A percentile compares a stretch with the other conserved stretches of the same genome.
Conservation (phyloP, 1,140 invertebrate genomes). For the Drosophila seguyi region DNA sequence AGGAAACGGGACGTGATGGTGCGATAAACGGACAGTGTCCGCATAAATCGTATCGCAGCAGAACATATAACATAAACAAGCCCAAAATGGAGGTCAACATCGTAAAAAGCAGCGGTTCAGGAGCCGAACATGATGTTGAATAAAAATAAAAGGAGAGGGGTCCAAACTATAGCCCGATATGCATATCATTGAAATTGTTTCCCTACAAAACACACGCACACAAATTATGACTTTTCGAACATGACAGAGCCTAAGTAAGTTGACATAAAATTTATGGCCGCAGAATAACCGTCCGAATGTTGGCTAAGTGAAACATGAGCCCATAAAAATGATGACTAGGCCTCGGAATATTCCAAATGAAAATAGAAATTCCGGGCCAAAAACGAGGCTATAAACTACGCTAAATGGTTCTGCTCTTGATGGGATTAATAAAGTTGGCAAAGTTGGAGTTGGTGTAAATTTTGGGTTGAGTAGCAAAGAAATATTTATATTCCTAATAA, state of each 20-base stretch:
- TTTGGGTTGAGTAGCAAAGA: not conserved
- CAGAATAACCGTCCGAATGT: slow-evolving; percentile 41
- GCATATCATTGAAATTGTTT: slow-evolving; percentile 75
- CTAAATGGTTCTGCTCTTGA: slow-evolving; percentile 37
- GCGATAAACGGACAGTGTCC: slow-evolving; percentile 76
- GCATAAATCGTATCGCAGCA: slow-evolving; percentile 64
- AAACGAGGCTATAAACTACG: slow-evolving; percentile 34
- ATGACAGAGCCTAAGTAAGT: slow-evolving; percentile 66
- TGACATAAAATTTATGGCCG: slow-evolving; percentile 61
- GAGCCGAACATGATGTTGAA: slow-evolving; percentile 33
- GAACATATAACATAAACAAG: slow-evolving; percentile 43
- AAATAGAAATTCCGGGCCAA: slow-evolving; percentile 22
- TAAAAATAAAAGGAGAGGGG: slow-evolving; percentile 1
- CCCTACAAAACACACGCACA: slow-evolving; percentile 19
- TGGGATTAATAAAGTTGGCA: slow-evolving; percentile 30
- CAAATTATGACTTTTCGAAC: slow-evolving; percentile 51
- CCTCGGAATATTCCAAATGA: slow-evolving; percentile 42
- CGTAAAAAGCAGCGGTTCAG: slow-evolving; percentile 54
- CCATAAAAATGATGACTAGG: slow-evolving; percentile 68
- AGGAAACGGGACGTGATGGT: slow-evolving; percentile 59
- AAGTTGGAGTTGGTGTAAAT: not conserved
- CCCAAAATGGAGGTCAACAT: slow-evolving; percentile 49
- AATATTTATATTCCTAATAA: not conserved
- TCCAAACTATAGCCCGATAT: slow-evolving; percentile 56
- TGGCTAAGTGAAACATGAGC: slow-evolving; percentile 74